Evolutionary conservation across 2,888 invertebrate species (phyloP), one percentile per base, ranked within the genome.

Genomic region (Cepaea hortensis): DNA sequence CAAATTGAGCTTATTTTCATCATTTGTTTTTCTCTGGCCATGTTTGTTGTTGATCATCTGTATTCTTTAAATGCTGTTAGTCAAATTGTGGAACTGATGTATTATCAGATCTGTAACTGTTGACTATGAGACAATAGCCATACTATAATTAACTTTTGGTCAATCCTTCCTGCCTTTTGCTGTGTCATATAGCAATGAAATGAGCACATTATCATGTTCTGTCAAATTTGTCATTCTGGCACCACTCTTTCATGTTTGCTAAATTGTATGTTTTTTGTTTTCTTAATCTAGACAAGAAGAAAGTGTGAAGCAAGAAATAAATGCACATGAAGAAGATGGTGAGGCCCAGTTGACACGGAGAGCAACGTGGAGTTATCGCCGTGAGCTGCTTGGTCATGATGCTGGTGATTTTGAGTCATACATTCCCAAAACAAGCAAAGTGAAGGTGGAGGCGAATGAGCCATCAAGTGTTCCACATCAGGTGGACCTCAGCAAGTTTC

Each of bases 361-460:
- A 15, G 88, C 89, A 11, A 89, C 89, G 4, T 89, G 89, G 89
- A 89, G 89, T 75, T 89, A 89, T 50, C 82, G 89, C 6, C 76
- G 88, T 9, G 89, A 89, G 15, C 68, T 85, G 3, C 3, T 62
- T 20, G 87, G 87, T 5, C 61, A 55, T 3, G 83, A 75, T 65
- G 81, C 72, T 5, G 18, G 65, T 11, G 87, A 87, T 35, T 87
- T 87, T 76, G 87, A 87, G 65, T 87, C 87, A 5, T 87, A 84
- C 76, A 84, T 87, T 81, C 87, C 87, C 5, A 75, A 80, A 18
- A 9, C 73, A 7, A 65, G 15, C 35, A 70, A 72, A 23, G 3
- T 23, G 9, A 61, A 48, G 35, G 11, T 20, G 3, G 79, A 84
- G 48, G n/a, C 48, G 4, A 48, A 46, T 18, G 82, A 77, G 46